Evolutionary conservation across 1,140 invertebrate species (phyloP).

Genomic region (Saxidomus purpurata): DNA sequence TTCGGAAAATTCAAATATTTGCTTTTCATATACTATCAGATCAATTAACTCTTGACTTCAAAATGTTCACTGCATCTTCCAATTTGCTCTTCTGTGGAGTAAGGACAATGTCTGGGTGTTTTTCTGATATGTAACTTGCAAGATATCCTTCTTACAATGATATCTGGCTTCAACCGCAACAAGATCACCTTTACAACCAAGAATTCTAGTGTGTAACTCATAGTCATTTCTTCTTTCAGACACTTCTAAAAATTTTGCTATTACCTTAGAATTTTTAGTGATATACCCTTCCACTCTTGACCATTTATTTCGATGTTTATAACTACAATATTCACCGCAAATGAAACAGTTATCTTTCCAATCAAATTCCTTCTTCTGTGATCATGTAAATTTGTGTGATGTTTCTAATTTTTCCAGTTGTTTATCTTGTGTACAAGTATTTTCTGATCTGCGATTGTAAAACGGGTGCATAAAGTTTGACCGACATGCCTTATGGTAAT

Average conservation of each 20-base stretch:
- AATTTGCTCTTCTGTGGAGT: background rate
- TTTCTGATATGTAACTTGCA: background rate
- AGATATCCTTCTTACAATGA: constrained; percentile 40
- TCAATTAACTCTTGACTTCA: background rate
- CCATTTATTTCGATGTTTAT: constrained; percentile 6
- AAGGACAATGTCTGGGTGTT: background rate
- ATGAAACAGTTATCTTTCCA: constrained; percentile 36
- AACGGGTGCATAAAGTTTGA: constrained; percentile 10
- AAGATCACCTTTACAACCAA: constrained; percentile 29
- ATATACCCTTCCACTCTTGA: constrained; percentile 15
- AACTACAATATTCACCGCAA: constrained; percentile 8
- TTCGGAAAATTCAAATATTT: background rate
- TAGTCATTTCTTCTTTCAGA: background rate
- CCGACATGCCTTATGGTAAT: constrained; percentile 19
- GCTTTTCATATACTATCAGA: background rate
- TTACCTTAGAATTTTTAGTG: constrained; percentile 17
- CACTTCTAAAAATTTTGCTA: background rate
- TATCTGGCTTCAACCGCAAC: constrained; percentile 44
- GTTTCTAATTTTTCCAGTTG: background rate
- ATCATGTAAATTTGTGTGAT: background rate
- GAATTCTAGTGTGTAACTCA: background rate
- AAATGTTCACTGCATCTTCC: background rate
- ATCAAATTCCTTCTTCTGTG: background rate
- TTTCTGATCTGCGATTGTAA: background rate
- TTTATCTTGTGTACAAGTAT: background rate